A percentile compares a stretch with the other conserved stretches of the same genome.
These are phyloP conservation scores for Aix galericulata DNA, from an alignment of 2,113 vertebrate genomes.

Conservation along the genomic window DNA sequence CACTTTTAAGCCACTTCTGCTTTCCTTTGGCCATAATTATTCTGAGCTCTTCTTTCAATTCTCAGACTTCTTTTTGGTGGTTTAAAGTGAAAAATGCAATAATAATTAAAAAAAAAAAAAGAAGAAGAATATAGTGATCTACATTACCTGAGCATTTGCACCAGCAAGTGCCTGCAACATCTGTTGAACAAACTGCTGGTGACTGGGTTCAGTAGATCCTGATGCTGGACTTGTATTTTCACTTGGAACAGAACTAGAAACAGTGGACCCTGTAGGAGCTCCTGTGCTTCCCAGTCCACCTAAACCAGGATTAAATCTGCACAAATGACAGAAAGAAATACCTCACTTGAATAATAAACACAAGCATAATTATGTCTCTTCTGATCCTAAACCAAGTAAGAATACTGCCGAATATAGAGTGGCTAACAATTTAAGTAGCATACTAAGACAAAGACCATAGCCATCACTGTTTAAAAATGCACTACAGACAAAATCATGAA, in stretches of 20 bases:
- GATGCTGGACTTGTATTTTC: conserved; percentile 74
- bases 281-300: conserved; percentile 73
- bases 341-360: not conserved
- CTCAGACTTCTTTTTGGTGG: not conserved
- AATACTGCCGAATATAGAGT: not conserved
- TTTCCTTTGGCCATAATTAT: not conserved
- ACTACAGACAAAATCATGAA: not conserved
- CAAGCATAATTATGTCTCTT: not conserved
- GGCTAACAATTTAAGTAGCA: not conserved
- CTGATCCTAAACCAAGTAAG: not conserved
- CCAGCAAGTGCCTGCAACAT: conserved; percentile 89
- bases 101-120: not conserved
- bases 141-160: conserved; percentile 81
- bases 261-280: conserved; percentile 55
- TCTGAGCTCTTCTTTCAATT: not conserved
- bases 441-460: not conserved
- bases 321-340: not conserved
- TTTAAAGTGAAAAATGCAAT: not conserved
- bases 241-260: conserved; percentile 60
- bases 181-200: conserved; percentile 90
- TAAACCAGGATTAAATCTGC: conserved; percentile 73
- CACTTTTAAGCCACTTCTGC: not conserved
- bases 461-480: not conserved
- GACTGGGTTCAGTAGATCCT: conserved; percentile 76
- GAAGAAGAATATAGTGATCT: not conserved